Conservation (phyloP, 2,113 vertebrate genomes). For the Dascyllus trimaculatus region DNA sequence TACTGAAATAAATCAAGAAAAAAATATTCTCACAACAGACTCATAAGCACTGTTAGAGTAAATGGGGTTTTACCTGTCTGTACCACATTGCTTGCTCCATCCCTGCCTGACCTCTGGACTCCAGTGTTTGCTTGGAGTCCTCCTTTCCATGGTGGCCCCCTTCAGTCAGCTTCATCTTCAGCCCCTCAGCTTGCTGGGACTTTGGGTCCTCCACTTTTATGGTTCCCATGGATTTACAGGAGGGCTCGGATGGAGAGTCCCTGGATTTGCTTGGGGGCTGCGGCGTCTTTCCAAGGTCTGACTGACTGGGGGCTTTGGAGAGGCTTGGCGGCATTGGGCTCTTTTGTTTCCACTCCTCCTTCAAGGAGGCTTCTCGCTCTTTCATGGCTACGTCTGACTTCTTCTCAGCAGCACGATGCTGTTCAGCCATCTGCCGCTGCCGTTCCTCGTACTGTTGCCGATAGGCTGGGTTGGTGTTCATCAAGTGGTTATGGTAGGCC, state of each 20-base stretch:
- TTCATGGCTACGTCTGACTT: slow-evolving; percentile 91
- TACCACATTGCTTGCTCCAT: slow-evolving; percentile 97
- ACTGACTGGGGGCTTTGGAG: slow-evolving; percentile 93
- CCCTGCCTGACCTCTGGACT: slow-evolving; percentile 90
- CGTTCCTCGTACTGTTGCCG: slow-evolving; percentile 96
- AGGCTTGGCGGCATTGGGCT: slow-evolving; percentile 90
- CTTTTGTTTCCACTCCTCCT: slow-evolving; percentile 99
- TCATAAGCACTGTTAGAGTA: neutral
- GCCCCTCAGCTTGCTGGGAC: slow-evolving; percentile 90
- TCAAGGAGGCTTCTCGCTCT: slow-evolving; percentile 90
- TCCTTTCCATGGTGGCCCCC: slow-evolving; percentile 92
- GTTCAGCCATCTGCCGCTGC: slow-evolving; percentile 92
- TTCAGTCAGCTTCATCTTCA: slow-evolving; percentile 95
- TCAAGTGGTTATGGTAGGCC: slow-evolving; percentile 94
- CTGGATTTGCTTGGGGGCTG: slow-evolving; percentile 89
- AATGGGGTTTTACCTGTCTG: slow-evolving; percentile 91
- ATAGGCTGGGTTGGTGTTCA: slow-evolving; percentile 93
- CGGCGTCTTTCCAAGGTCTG: slow-evolving; percentile 89
- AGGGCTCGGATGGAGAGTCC: slow-evolving; percentile 88
- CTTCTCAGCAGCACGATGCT: slow-evolving; percentile 91
- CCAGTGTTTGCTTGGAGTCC: slow-evolving; percentile 89
- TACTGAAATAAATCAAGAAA: neutral
- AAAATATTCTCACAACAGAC: neutral
- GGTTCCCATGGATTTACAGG: slow-evolving; percentile 91
- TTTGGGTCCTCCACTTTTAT: slow-evolving; percentile 95